These are phyloP conservation scores for Clavelina lepadiformis DNA, from an alignment of 23 tunicate species.

Conservation along the genomic window DNA sequence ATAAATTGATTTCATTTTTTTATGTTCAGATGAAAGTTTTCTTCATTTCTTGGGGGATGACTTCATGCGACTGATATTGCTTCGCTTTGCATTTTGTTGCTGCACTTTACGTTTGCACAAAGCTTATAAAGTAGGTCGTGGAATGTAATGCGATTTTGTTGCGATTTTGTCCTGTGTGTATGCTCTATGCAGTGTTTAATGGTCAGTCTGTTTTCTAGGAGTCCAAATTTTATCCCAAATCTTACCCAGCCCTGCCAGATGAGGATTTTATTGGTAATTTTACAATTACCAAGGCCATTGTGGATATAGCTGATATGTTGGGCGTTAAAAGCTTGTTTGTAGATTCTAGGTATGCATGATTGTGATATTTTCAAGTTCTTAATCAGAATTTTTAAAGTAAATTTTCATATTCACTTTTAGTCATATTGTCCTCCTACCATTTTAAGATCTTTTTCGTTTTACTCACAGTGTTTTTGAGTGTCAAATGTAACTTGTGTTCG, in stretches of 20 bases:
- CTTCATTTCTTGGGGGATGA: conserved; percentile 79
- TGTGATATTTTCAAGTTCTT: neutral
- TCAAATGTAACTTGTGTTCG: too few species aligned
- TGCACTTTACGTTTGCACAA: conserved; percentile 55
- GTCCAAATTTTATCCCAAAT: conserved; percentile 31
- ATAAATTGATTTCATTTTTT: neutral
- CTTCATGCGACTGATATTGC: conserved; percentile 64
- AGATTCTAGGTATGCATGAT: conserved; percentile 21
- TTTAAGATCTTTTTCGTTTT: too few species aligned
- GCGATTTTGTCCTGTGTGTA: neutral
- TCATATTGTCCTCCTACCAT: too few species aligned
- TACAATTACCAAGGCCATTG: conserved; percentile 47
- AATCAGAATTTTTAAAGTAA: too few species aligned
- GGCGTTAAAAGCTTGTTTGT: conserved; percentile 55
- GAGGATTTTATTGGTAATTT: conserved; percentile 78
- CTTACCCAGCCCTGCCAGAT: conserved; percentile 54
- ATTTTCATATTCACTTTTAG: too few species aligned
- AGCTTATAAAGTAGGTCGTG: conserved; percentile 55
- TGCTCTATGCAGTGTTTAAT: neutral
- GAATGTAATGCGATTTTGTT: neutral
- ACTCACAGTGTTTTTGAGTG: too few species aligned
- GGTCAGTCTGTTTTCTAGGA: conserved; percentile 26
- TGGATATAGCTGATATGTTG: conserved; percentile 65
- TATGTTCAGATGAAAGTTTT: conserved; percentile 57
- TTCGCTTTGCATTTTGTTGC: conserved; percentile 70